Evolutionary conservation across 2,797 vertebrate species (phyloP), one percentile per base, ranked within the genome.

Genomic region (Psittacula derbiana): DNA sequence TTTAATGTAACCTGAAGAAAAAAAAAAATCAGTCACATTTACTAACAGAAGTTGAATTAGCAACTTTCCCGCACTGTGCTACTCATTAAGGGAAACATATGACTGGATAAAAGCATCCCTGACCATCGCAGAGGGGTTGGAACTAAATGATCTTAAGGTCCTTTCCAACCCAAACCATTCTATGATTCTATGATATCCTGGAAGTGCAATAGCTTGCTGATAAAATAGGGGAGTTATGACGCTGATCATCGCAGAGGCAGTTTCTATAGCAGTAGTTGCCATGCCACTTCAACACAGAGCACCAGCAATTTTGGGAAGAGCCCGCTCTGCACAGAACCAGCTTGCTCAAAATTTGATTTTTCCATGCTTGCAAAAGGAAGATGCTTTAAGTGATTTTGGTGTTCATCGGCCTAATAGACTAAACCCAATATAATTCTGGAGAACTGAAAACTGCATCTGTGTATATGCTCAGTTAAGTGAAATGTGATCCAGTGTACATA

Each of bases 271-370:
- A 92, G 83, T 61, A 65, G 43, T 90, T 87, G 60, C 79, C 75
- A 72, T 31, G 36, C 25, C 66, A 33, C 40, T 46, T 10, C 43
- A 52, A 11, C 25, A 24, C 16, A 33, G 67, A 93, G 65, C 33
- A 31, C 25, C 64, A 30, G 74, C 1, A 0, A 0, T 12, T 10
- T 69, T 69, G 65, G 72, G 65, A 79, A 49, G 65, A 71, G 75
- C 4, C 0, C 0, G 0, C 8, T 13, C 47, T 67, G 38, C 41
- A 11, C 46, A 11, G 76, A 12, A 4, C 25, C 0, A 7, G 3
- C 31, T 47, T 27, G 16, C 43, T 84, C 66, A 16, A 53, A 72
- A 47, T 78, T 52, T 33, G 16, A 44, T 65, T 28, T 62, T 47
- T 44, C 70, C n/a, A 44, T 0, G 1, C 43, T 27, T 49, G 38